phyloP scores from a whole-genome alignment of 2,888 invertebrate species.

The Agrotis clavis region DNA sequence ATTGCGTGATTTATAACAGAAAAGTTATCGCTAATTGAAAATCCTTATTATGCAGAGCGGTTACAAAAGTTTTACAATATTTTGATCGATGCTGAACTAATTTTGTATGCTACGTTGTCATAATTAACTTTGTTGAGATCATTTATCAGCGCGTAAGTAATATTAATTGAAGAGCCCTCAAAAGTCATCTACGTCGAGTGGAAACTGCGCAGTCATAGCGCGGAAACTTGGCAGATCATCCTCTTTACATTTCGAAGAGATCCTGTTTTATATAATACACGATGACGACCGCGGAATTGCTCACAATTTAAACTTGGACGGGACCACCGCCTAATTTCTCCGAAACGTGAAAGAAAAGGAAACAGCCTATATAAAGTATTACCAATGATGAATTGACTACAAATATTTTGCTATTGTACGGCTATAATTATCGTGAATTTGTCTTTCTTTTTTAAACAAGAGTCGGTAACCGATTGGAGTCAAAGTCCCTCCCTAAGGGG shows the following conservation, averaged over 20 bases:
- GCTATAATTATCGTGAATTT: background rate
- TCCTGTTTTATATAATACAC: constrained; percentile 9
- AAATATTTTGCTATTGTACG: constrained; percentile 22
- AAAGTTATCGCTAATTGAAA: constrained; percentile 4
- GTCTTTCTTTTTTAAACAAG: constrained; percentile 29
- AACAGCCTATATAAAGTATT: background rate
- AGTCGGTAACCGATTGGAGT: constrained; percentile 19
- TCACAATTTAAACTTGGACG: background rate
- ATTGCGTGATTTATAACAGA: too few species aligned
- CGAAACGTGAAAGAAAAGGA: background rate
- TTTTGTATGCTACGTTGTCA: constrained; percentile 3
- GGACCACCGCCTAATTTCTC: background rate
- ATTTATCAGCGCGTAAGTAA: constrained; percentile 50
- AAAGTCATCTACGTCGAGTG: constrained; percentile 20
- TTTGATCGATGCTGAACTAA: constrained; percentile 5
- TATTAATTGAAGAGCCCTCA: constrained; percentile 45
- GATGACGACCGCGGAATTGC: background rate
- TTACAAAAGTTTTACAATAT: constrained; percentile 17
- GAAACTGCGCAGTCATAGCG: constrained; percentile 29
- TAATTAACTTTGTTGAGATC: constrained; percentile 41
- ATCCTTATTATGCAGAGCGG: background rate
- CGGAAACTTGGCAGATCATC: constrained; percentile 32
- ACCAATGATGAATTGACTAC: background rate
- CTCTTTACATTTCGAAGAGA: background rate
- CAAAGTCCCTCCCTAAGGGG: constrained; percentile 2